A percentile compares a stretch with the other conserved stretches of the same genome.
Evolutionary conservation across 2,797 vertebrate species (phyloP).

Genomic region (Cetoscarus ocellatus): DNA sequence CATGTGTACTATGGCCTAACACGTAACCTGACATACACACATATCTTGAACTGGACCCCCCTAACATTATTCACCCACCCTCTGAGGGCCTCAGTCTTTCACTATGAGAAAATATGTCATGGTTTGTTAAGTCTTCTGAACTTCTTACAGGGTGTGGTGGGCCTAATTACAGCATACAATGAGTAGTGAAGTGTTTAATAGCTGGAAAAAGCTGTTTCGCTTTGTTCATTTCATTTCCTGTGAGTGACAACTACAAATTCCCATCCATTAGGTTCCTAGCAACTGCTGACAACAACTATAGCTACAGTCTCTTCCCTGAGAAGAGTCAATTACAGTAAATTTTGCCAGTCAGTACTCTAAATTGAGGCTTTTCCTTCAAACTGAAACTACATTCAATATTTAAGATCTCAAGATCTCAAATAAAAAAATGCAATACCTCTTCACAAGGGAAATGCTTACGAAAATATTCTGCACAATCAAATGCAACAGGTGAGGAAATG

Average conservation of each 20-base stretch:
- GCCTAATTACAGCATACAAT: constrained; percentile 43
- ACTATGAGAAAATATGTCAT: background rate
- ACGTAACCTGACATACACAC: constrained; percentile 9
- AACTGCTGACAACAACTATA: background rate
- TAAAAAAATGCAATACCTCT: background rate
- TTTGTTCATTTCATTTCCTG: constrained; percentile 54
- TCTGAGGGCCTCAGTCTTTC: background rate
- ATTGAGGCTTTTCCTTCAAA: background rate
- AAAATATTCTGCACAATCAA: no score
- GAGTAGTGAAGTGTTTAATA: constrained; percentile 42
- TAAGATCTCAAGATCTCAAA: background rate
- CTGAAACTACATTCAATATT: background rate
- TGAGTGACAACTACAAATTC: constrained; percentile 31
- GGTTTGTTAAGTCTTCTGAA: constrained; percentile 15
- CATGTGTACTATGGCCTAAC: constrained; percentile 31
- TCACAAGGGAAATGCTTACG: background rate
- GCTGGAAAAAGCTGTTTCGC: constrained; percentile 51
- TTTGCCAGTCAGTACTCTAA: background rate
- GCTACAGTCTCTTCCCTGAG: background rate
- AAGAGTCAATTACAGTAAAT: constrained; percentile 3
- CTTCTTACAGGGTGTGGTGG: constrained; percentile 39
- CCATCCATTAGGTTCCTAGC: constrained; percentile 28
- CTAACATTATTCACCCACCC: background rate
- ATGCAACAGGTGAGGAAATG: no score
- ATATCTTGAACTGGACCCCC: constrained; percentile 11